phyloP scores from a whole-genome alignment of 2,888 invertebrate genomes.

The Macropis europaea region DNA sequence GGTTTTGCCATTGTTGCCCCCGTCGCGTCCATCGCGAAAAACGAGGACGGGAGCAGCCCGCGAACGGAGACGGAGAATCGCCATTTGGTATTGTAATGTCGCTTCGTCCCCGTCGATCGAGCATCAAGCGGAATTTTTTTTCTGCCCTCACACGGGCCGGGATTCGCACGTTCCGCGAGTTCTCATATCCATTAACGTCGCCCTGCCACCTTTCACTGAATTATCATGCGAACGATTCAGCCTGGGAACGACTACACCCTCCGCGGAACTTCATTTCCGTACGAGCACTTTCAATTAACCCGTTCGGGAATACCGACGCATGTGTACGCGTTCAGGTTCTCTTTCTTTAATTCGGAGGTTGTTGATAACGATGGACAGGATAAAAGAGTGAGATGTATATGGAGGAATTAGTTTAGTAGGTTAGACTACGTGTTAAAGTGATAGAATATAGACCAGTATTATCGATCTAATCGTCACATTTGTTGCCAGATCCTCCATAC shows the following conservation, averaged over 20 bases:
- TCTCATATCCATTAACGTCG: constrained; percentile 42
- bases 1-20: constrained; percentile 70
- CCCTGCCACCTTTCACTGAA: constrained; percentile 3
- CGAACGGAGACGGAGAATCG: constrained; percentile 15
- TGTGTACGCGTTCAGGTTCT: background rate
- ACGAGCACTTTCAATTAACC: background rate
- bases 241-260: constrained; percentile 6
- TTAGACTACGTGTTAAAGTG: too few relatives aligned
- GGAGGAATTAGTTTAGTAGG: too few relatives aligned
- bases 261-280: background rate
- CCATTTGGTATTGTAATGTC: constrained; percentile 74
- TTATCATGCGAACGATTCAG: constrained; percentile 17
- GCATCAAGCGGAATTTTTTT: constrained; percentile 38
- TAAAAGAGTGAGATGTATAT: too few relatives aligned
- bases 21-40: constrained; percentile 43
- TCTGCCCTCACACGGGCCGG: constrained; percentile 10
- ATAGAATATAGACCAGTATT: too few relatives aligned
- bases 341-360: too few relatives aligned
- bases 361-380: too few relatives aligned
- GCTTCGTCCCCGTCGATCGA: constrained; percentile 48
- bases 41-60: background rate
- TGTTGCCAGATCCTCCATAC: too few relatives aligned
- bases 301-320: too few relatives aligned
- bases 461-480: too few relatives aligned
- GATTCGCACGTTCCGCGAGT: constrained; percentile 41